A percentile compares a stretch with the other conserved stretches of the same genome.
Evolutionary conservation across 2,888 invertebrate genomes (phyloP).

Genomic region (Odontocerum albicorne): DNA sequence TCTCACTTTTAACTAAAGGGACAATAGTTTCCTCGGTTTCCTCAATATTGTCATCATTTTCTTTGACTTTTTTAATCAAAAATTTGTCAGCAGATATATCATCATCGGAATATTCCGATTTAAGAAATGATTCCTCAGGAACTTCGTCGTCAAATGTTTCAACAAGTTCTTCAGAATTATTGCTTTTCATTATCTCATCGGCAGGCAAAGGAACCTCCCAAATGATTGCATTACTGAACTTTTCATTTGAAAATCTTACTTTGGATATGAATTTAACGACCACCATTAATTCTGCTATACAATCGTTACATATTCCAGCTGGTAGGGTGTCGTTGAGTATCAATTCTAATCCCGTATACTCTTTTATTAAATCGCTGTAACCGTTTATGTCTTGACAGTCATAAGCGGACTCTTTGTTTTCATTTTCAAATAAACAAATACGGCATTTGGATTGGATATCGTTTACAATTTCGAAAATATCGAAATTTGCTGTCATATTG

Average conservation of each 20-base stretch:
- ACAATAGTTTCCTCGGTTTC: no score
- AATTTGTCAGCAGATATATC: no score
- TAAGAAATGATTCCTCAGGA: no score
- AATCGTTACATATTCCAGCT: background rate
- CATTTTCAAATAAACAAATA: background rate
- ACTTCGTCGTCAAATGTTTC: no score
- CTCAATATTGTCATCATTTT: no score
- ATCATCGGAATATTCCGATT: no score
- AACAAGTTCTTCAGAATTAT: no score
- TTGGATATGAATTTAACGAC: background rate
- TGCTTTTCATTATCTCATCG: no score
- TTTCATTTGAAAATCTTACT: background rate
- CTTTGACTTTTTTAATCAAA: no score
- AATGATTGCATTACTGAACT: background rate
- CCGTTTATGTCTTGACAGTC: background rate
- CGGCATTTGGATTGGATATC: background rate
- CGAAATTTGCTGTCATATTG: background rate
- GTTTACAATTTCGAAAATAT: background rate
- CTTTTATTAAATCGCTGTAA: background rate
- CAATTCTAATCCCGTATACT: background rate
- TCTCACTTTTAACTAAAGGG: no score
- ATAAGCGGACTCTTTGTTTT: background rate
- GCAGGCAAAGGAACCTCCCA: background rate
- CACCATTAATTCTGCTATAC: background rate
- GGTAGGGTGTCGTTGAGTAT: background rate